These are phyloP conservation scores for Drosophila pectinifera DNA, from an alignment of 1,140 invertebrate species.

Conservation along the genomic window DNA sequence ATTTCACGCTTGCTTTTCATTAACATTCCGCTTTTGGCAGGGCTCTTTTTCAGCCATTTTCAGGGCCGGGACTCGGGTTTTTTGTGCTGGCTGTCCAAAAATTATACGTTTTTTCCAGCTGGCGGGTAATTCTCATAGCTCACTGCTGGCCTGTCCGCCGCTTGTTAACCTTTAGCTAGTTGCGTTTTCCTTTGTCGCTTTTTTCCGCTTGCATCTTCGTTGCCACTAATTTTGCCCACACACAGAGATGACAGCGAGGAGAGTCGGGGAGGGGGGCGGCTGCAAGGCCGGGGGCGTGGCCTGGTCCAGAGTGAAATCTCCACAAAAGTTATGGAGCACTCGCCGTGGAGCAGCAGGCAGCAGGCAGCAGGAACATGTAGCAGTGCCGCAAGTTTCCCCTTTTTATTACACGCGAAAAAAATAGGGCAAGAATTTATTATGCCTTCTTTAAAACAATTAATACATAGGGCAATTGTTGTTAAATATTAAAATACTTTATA, in stretches of 20 bases:
- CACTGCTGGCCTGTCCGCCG: slow-evolving; percentile 53
- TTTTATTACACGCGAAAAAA: slow-evolving; percentile 18
- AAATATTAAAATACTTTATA: not conserved
- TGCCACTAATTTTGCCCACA: slow-evolving; percentile 66
- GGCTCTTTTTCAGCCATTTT: slow-evolving; percentile 26
- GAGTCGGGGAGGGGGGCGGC: not conserved
- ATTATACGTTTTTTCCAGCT: slow-evolving; percentile 70
- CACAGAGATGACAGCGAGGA: slow-evolving; percentile 22
- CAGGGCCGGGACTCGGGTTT: slow-evolving; percentile 2
- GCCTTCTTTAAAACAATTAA: too few relatives aligned
- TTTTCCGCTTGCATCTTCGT: slow-evolving; percentile 48
- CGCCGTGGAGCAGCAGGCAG: slow-evolving; percentile 45
- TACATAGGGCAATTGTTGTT: too few relatives aligned
- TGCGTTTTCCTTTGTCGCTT: slow-evolving; percentile 49
- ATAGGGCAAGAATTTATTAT: too few relatives aligned
- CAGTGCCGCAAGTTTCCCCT: slow-evolving; percentile 57
- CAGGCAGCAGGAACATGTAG: slow-evolving; percentile 60
- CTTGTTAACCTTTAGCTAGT: slow-evolving; percentile 80
- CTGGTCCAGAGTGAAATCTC: slow-evolving; percentile 67
- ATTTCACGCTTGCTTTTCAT: slow-evolving; percentile 84
- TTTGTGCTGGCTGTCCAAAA: slow-evolving; percentile 61
- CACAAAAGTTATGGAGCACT: slow-evolving; percentile 78
- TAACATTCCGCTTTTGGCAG: slow-evolving; percentile 60
- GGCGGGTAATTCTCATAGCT: slow-evolving; percentile 52
- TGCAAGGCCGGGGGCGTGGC: slow-evolving; percentile 30